Percentiles rank a stretch among this genome's conserved stretches.
These are phyloP conservation scores for Parazoanthus darwini DNA, from an alignment of 92 coral and sea anemone genomes.

Conservation along the genomic window DNA sequence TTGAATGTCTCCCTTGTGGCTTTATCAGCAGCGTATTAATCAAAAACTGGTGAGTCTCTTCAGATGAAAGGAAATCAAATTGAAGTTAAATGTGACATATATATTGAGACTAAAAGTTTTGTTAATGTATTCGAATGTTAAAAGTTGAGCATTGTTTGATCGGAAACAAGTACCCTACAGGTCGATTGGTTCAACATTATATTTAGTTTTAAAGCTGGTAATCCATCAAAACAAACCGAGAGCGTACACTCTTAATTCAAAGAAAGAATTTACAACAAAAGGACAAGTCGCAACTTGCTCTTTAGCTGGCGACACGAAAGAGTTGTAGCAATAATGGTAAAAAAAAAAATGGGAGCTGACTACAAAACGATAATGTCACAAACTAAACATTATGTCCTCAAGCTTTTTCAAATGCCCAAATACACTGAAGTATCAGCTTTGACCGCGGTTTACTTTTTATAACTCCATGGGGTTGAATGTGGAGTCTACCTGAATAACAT, in stretches of 20 bases:
- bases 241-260: background rate
- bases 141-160: background rate
- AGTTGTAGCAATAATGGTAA: background rate
- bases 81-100: background rate
- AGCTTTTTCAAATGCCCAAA: background rate
- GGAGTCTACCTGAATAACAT: no score
- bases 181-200: background rate
- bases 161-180: background rate
- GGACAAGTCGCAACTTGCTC: background rate
- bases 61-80: conserved; percentile 3
- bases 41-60: background rate
- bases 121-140: background rate
- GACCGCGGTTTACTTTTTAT: no score
- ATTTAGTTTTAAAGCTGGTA: background rate
- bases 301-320: background rate
- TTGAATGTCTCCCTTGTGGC: conserved; percentile 15
- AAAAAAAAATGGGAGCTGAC: background rate
- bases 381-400: background rate
- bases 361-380: background rate
- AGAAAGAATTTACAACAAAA: background rate
- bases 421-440: background rate
- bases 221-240: conserved; percentile 1
- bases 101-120: background rate
- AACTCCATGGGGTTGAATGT: background rate
- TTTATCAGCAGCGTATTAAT: background rate